A percentile compares a stretch with the other conserved stretches of the same genome.
Conservation (phyloP, 1,140 invertebrate genomes). For the Drosophila sechellia region DNA sequence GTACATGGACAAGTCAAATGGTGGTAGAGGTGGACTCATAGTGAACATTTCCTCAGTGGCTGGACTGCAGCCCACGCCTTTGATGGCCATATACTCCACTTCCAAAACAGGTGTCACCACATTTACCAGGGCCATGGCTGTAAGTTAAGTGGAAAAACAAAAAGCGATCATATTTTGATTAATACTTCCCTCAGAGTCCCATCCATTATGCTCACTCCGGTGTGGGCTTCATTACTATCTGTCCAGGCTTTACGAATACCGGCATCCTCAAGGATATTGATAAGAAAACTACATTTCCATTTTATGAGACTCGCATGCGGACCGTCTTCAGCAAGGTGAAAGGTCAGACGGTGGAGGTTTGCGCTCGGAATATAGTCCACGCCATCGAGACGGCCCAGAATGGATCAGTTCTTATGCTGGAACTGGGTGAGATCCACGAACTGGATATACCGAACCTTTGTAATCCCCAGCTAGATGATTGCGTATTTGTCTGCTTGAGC, state of each 20-base stretch:
- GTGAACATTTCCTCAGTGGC: conserved; percentile 85
- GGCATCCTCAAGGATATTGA: conserved; percentile 43
- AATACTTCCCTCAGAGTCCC: conserved; percentile 34
- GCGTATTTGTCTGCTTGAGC: too few species aligned
- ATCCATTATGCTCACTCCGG: conserved; percentile 45
- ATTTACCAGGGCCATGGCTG: conserved; percentile 81
- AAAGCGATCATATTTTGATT: not conserved
- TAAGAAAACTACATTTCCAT: conserved; percentile 53
- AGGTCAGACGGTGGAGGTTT: conserved; percentile 42
- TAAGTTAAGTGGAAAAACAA: conserved; percentile 3
- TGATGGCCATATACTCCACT: conserved; percentile 83
- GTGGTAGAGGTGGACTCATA: not conserved
- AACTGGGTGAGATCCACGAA: not conserved
- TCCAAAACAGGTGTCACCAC: conserved; percentile 85
- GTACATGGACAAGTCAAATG: too few species aligned
- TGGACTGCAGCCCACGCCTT: conserved; percentile 83
- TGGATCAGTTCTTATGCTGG: not conserved
- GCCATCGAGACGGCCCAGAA: not conserved
- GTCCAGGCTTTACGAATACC: conserved; percentile 74
- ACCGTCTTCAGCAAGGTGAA: conserved; percentile 38
- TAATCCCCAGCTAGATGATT: not conserved
- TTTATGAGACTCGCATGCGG: conserved; percentile 35
- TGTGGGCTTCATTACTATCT: conserved; percentile 69
- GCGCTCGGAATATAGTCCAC: conserved; percentile 61
- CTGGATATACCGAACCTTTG: not conserved